Base-by-base conservation (phyloP, 2,797 vertebrate species). In the Falco rusticolus region DNA sequence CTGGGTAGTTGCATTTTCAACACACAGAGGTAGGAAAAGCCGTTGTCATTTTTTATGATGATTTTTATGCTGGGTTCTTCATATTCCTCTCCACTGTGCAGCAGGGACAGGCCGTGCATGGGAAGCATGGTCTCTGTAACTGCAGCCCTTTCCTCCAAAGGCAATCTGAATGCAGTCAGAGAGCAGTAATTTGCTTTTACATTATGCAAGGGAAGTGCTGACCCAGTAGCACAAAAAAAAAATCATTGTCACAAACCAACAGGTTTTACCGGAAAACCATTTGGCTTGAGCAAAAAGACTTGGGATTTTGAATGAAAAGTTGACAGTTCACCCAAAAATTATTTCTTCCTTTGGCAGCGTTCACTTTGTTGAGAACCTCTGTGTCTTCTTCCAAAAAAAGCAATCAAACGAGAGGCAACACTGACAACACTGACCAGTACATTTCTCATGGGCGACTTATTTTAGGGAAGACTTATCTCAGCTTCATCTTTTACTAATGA, bases 151-250 rank as follows among this genome's bases (percentile, higher is more conserved):
- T 37, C 43, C 66, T 92, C 77, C 70, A 51, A 64, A 68, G 66
- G 72, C 54, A 37, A 21, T 33, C 3, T 3, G 31, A 51, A 75
- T 29, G 74, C 83, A 74, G 48, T n/a, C 74, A 43, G 74, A 33
- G 74, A 71, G 21, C 47, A 57, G 29, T 15, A 31, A 70, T 84
- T 89, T 59, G 16, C 75, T 51, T 26, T 56, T 21, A 14, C 48
- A 9, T 79, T 87, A 65, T 70, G n/a, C 60, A 83, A 43, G 68
- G 64, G 59, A 93, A 87, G 39, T 91, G 93, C 89, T 95, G 91
- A 89, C 48, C 75, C 45, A 65, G 71, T 63, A 87, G 48, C 43
- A 53, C 8, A n/a, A 19, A 54, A 56, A 20, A 93, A 56, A 65
- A 74, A 48, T 39, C 43, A 7, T 33, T n/a, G 26, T 70, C 65